Base-by-base conservation (phyloP, 2,797 vertebrate genomes). In the Mustela erminea region DNA sequence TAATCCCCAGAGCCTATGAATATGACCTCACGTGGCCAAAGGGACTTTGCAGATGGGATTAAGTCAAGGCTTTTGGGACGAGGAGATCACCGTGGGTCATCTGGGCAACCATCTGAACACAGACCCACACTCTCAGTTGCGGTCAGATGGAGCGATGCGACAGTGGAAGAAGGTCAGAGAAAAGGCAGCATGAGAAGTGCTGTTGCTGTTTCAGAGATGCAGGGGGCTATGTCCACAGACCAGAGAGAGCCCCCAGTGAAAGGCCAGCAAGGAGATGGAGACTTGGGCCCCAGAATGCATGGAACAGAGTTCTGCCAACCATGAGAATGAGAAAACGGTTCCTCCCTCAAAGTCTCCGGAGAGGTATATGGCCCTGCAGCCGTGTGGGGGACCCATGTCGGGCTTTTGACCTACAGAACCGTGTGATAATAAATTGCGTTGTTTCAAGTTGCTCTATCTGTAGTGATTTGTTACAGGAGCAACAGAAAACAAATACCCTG, bases 321-420 rank as follows among this genome's bases (percentile, higher is more conserved):
- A 13, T 58, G 20, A 27, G 72, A 68, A 60, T 27, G 66, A 87
- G 72, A 60, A 88, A 84, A 62, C 0, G 1, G 21, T 54, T 90
- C 14, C 35, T 38, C 27, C 58, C 32, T 70, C 21, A 14, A 3
- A 46, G 82, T 95, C n/a, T 87, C 70, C 11, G 21, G 23, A 93
- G 62, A 87, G 52, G 21, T 70, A 56, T 1, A 3, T 14, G 66
- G 38, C 7, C 70, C 9, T 83, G 56, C 5, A 38, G 43, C 43
- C 4, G 17, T 2, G 32, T 18, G n/a, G 68, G 78, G 74, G 46
- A n/a, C 13, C 14, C 0, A 0, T 13, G 23, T 27, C 2, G 0
- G 58, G n/a, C 23, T 35, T 56, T 66, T 80, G 46, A 81, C 29
- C 29, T 66, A 15, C 14, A 54, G 68, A 93, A 49, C 81, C 7